Percentiles rank a stretch among this genome's conserved stretches.
These are phyloP conservation scores for Pangasianodon gigas DNA, from an alignment of 2,113 vertebrate species.

Conservation along the genomic window DNA sequence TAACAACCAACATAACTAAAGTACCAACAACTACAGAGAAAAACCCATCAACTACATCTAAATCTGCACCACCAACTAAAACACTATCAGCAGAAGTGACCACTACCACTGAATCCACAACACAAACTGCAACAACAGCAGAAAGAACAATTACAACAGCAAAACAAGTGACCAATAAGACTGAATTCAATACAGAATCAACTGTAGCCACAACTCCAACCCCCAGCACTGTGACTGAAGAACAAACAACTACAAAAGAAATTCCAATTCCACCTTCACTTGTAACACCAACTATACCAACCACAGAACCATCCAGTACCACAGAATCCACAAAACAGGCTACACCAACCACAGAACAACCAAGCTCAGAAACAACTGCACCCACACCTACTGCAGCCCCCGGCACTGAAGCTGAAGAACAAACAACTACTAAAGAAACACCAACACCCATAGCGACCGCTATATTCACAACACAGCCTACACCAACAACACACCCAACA, in stretches of 20 bases:
- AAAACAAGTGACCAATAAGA: not conserved
- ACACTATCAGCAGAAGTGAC: not conserved
- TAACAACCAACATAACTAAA: not conserved
- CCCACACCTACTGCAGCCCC: not conserved
- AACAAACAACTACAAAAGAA: not conserved
- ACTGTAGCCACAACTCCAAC: not conserved
- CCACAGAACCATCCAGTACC: not conserved
- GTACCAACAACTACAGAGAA: not conserved
- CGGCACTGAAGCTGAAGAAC: not conserved
- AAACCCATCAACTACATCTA: not conserved
- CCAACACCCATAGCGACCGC: not conserved
- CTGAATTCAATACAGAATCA: not conserved
- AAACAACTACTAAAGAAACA: not conserved
- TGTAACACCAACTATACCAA: not conserved
- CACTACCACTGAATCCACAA: not conserved
- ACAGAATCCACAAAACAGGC: not conserved
- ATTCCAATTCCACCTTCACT: not conserved
- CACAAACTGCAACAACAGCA: not conserved
- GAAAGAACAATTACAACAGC: not conserved
- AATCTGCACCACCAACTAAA: not conserved
- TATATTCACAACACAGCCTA: not conserved
- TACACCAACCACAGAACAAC: not conserved
- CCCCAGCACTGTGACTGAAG: not conserved
- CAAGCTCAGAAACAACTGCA: not conserved
- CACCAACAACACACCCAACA: not conserved